Evolutionary conservation across 2,888 invertebrate genomes (phyloP).

Genomic region (Mallateleia sp.): DNA sequence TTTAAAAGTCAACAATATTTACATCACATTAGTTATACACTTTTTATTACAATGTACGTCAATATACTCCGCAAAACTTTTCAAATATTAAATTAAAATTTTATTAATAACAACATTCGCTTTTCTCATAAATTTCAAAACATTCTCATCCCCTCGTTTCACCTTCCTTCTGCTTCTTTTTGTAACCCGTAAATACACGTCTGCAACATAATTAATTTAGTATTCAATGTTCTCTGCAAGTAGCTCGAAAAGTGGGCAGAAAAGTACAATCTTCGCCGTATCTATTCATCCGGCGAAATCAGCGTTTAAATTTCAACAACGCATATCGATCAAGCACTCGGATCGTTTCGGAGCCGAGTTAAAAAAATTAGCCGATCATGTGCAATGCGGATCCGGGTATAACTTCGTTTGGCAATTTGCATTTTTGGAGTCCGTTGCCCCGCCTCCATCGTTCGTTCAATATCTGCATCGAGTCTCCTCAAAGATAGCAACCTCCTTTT

Average conservation of each 20-base stretch:
- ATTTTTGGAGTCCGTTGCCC: slow-evolving; percentile 59
- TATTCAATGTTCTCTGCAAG: slow-evolving; percentile 48
- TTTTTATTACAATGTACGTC: too few species aligned
- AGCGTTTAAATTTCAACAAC: slow-evolving; percentile 44
- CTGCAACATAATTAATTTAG: slow-evolving; percentile 53
- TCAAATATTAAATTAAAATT: too few species aligned
- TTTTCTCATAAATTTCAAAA: too few species aligned
- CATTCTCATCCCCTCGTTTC: too few species aligned
- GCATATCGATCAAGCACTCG: slow-evolving; percentile 45
- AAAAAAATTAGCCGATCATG: slow-evolving; percentile 61
- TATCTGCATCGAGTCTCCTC: slow-evolving; percentile 48
- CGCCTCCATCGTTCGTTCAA: slow-evolving; percentile 63
- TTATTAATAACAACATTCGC: too few species aligned
- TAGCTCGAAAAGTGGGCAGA: slow-evolving; percentile 37
- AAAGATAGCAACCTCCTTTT: slow-evolving; percentile 38
- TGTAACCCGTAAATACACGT: slow-evolving; percentile 7
- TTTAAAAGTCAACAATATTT: too few species aligned
- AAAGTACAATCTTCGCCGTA: slow-evolving; percentile 52
- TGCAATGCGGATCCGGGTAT: slow-evolving; percentile 56
- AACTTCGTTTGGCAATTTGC: slow-evolving; percentile 58
- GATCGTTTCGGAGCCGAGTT: slow-evolving; percentile 40
- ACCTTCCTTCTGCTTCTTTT: too few species aligned
- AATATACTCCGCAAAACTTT: too few species aligned
- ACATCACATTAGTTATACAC: too few species aligned
- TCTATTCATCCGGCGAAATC: slow-evolving; percentile 60